These are phyloP conservation scores for Plutomurus gul DNA, from an alignment of 1,140 invertebrate species.

Conservation along the genomic window DNA sequence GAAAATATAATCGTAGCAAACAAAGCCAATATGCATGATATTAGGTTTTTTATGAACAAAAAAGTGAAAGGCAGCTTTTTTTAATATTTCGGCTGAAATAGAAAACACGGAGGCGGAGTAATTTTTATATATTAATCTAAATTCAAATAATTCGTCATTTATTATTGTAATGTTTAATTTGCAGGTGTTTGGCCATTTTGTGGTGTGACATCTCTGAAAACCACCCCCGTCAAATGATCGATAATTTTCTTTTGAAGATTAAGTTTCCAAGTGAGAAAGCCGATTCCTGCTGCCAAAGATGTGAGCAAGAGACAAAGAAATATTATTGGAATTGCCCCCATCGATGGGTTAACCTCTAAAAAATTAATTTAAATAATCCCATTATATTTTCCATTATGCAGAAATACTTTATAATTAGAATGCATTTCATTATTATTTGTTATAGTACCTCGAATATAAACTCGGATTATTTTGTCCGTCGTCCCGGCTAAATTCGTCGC, in stretches of 20 bases:
- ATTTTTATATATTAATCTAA: too few relatives aligned
- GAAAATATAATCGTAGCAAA: too few relatives aligned
- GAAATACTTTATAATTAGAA: not conserved
- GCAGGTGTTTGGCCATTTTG: not conserved
- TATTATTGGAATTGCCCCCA: constrained; percentile 11
- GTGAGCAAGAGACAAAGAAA: constrained; percentile 18
- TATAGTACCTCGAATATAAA: constrained; percentile 37
- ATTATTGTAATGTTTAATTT: not conserved
- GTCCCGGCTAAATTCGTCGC: constrained; percentile 36
- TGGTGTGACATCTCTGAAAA: constrained; percentile 41
- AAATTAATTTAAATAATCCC: not conserved
- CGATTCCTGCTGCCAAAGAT: not conserved
- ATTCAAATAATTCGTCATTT: too few relatives aligned
- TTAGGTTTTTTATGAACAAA: too few relatives aligned
- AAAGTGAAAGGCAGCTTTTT: too few relatives aligned
- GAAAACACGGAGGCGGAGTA: too few relatives aligned
- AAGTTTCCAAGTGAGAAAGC: constrained; percentile 41
- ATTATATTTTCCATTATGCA: not conserved
- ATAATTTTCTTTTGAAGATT: constrained; percentile 49
- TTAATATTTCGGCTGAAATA: not conserved
- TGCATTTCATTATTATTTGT: too few relatives aligned
- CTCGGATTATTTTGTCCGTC: constrained; percentile 21
- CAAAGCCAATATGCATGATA: too few relatives aligned
- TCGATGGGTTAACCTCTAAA: constrained; percentile 15
- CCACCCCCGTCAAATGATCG: constrained; percentile 45